Base-by-base conservation (phyloP, 2,113 vertebrate genomes). In the Tyto alba region DNA sequence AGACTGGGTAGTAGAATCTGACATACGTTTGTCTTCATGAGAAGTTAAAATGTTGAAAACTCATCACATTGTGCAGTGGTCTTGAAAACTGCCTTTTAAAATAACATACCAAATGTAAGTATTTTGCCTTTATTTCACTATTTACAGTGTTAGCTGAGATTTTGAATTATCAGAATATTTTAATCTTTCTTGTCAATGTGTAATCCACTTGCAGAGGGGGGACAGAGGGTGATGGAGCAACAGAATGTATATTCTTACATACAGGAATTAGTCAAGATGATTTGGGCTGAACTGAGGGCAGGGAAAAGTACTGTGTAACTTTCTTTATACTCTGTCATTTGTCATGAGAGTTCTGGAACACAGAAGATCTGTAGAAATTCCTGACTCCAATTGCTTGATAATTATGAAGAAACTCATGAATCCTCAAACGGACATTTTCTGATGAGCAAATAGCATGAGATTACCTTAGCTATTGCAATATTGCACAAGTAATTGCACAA, bases 401-500 rank as follows among this genome's bases (percentile, higher is more conserved):
- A 38, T 59, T 63, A 59, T 1, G 4, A 67, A 87, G 59, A 86
- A 86, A 55, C 6, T 45, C 17, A 13, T 74, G 68, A 78, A 94
- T 89, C 27, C 23, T 90, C 48, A 84, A 89, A 92, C 78, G 53
- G 52, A 90, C 88, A 86, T 90, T 90, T 89, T 93, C 52, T 92
- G 8, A 47, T 88, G 82, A 77, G 52, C 85, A 95, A 91, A 91
- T 43, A 88, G n/a, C 5, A 56, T 1, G 12, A 80, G 82, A 86
- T 91, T 79, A 63, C 71, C n/a, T 90, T 95, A 85, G 56, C 59
- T 90, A 20, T 80, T 91, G 88, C 88, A 85, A 32, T 93, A 88
- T 94, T 95, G 90, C 93, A 92, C 47, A 95, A 91, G 50, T 95
- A 94, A 77, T 96, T 97, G 93, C 95, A 88, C 82, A 96, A 92